Percentiles rank a stretch among this genome's conserved stretches.
These are phyloP conservation scores for Harpegnathos saltator DNA, from an alignment of 1,140 invertebrate genomes.

Conservation along the genomic window DNA sequence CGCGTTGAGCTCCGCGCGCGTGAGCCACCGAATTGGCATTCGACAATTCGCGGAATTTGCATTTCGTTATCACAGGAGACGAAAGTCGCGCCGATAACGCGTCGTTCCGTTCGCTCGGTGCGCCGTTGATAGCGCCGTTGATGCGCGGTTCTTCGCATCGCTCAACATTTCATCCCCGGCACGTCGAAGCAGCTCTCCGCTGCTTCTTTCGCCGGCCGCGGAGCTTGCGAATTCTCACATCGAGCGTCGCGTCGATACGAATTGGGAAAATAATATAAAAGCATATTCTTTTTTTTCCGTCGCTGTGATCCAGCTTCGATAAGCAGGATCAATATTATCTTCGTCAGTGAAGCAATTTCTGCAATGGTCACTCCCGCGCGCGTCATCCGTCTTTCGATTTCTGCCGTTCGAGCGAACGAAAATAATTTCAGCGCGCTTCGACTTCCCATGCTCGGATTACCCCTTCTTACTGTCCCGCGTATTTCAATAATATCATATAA, in stretches of 20 bases:
- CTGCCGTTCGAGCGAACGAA: background rate
- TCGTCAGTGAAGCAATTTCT: background rate
- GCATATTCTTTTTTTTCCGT: background rate
- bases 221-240: too few relatives aligned
- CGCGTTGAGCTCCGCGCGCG: too few relatives aligned
- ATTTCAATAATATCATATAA: too few relatives aligned
- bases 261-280: slow-evolving; percentile 10
- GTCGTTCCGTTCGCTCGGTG: background rate
- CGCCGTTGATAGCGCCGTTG: too few relatives aligned
- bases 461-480: background rate
- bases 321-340: slow-evolving; percentile 42
- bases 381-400: background rate
- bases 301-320: background rate
- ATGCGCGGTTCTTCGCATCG: background rate
- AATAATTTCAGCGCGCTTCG: slow-evolving; percentile 3
- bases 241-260: background rate
- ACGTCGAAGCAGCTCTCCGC: too few relatives aligned
- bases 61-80: slow-evolving; percentile 7
- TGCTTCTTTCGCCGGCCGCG: background rate
- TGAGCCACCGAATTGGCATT: slow-evolving; percentile 39
- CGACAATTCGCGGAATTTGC: slow-evolving; percentile 18
- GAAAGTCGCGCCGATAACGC: background rate
- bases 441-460: background rate
- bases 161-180: background rate
- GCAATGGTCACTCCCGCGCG: background rate